Evolutionary conservation across 2,113 vertebrate species (phyloP), one percentile per base, ranked within the genome.

Genomic region (Tenrec ecaudatus): DNA sequence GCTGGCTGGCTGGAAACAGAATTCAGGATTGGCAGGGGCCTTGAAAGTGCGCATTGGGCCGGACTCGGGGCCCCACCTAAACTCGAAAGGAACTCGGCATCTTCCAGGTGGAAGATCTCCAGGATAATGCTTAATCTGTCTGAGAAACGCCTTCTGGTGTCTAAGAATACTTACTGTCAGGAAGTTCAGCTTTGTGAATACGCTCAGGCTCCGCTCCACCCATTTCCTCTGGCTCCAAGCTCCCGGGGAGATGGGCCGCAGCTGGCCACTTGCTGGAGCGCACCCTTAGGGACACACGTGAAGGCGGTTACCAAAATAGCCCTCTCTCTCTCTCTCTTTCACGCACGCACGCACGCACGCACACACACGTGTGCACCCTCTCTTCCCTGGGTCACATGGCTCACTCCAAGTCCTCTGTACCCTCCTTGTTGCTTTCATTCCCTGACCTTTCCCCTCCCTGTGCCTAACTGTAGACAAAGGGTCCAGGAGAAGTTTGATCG

Each of bases 151-250:
- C 5, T 40, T 86, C 66, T 75, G 9, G 94, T 33, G 82, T 93
- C 95, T 94, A 95, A 97, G 96, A 97, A 97, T 96, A 96, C 66
- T 40, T 40, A 23, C 78, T 58, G 60, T 83, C 96, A 96, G 96
- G 96, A 96, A 97, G 81, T 53, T 82, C 0, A 1, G 64, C 19
- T n/a, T 82, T 81, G 94, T 96, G 94, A 94, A 60, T 83, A 68
- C 88, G 64, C 80, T 27, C 2, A 1, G 92, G 71, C 75, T 86
- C 27, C 0, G 11, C 77, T 86, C 88, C 95, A 89, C 95, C 96
- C 96, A 96, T 93, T 97, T 97, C 97, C 96, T 95, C 90, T 36
- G n/a, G 92, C 95, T 94, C 83, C 33, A 86, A 83, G 88, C 90
- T 83, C 0, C 0, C 69, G 66, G 3, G 83, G 79, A 71, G 66